These are phyloP conservation scores for Podarcis siculus DNA, from an alignment of 2,797 vertebrate genomes.

Conservation along the genomic window DNA sequence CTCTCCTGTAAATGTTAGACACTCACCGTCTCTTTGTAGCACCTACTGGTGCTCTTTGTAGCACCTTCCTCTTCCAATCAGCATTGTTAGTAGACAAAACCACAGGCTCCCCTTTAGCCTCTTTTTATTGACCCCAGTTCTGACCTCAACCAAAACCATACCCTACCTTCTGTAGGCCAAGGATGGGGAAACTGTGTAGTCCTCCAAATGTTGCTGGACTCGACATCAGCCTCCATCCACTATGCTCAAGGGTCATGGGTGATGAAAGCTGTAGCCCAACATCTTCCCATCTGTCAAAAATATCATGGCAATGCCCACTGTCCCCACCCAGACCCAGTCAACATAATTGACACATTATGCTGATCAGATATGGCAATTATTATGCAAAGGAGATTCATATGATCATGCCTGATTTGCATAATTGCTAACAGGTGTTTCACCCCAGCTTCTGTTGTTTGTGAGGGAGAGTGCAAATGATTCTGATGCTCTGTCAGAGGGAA, in stretches of 20 bases:
- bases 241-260: not conserved
- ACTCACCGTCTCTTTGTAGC: too few species aligned
- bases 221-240: too few species aligned
- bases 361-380: not conserved
- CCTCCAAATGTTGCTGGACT: too few species aligned
- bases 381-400: not conserved
- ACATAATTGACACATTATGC: not conserved
- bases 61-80: too few species aligned
- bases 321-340: not conserved
- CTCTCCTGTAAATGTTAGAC: too few species aligned
- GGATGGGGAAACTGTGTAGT: too few species aligned
- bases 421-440: slow-evolving; percentile 10
- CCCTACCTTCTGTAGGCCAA: not conserved
- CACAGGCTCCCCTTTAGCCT: not conserved
- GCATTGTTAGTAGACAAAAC: too few species aligned
- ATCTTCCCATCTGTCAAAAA: not conserved
- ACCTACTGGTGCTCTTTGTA: too few species aligned
- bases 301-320: not conserved
- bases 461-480: not conserved
- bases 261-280: not conserved
- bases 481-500: not conserved
- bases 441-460: not conserved
- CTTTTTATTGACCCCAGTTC: too few species aligned
- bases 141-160: not conserved
- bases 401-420: not conserved